A percentile compares a stretch with the other conserved stretches of the same genome.
These are phyloP conservation scores for Tragelaphus imberbis DNA, from an alignment of 2,113 vertebrate genomes.

Conservation along the genomic window DNA sequence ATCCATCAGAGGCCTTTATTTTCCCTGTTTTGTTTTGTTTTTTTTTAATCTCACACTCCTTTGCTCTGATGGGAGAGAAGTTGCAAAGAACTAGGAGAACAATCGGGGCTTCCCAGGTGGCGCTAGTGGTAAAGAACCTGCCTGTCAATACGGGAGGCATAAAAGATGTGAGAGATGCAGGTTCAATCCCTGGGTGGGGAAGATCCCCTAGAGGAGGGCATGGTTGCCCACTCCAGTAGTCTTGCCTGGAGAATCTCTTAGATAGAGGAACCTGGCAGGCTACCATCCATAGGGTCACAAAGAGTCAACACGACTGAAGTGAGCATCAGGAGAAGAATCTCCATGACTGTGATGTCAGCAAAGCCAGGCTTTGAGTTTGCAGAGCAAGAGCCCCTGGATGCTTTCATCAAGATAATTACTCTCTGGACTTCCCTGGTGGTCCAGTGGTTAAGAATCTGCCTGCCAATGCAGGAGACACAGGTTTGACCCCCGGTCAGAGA, in stretches of 20 bases:
- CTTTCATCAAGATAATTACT: not conserved
- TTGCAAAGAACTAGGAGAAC: not conserved
- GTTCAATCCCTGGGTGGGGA: not conserved
- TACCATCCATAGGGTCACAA: not conserved
- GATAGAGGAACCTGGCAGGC: not conserved
- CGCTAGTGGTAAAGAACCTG: not conserved
- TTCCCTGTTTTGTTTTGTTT: not conserved
- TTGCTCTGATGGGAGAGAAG: not conserved
- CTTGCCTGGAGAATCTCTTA: not conserved
- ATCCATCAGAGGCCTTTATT: not conserved
- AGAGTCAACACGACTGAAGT: not conserved
- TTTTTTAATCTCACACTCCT: not conserved
- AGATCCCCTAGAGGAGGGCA: not conserved
- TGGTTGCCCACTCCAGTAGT: not conserved
- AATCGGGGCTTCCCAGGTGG: not conserved
- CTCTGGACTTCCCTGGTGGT: not conserved
- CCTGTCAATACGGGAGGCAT: not conserved
- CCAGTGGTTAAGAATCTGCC: not conserved
- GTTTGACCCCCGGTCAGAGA: not conserved
- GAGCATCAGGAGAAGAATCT: not conserved
- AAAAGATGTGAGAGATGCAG: not conserved
- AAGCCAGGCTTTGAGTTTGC: not conserved
- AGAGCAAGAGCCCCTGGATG: too few relatives aligned
- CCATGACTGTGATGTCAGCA: accelerated
- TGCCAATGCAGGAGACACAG: not conserved